Conservation (phyloP, 1,140 invertebrate genomes). For the Ips typographus region DNA sequence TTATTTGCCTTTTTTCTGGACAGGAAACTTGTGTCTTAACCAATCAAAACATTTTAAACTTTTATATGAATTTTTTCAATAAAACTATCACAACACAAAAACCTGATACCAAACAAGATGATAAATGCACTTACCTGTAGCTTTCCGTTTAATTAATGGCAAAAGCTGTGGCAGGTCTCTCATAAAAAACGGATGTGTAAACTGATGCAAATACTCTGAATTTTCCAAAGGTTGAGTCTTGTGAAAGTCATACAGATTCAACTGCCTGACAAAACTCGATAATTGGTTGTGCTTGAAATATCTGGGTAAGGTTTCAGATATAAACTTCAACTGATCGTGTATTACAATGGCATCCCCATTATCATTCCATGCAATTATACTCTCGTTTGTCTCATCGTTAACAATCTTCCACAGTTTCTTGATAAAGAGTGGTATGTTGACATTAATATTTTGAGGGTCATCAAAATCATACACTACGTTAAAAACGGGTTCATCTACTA, state of each 20-base stretch:
- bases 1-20: too few species aligned
- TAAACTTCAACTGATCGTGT: constrained; percentile 37
- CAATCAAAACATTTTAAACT: too few species aligned
- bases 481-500: constrained; percentile 2
- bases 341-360: constrained; percentile 41
- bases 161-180: constrained; percentile 37
- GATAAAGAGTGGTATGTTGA: constrained; percentile 35
- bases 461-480: constrained; percentile 5
- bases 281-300: constrained; percentile 45
- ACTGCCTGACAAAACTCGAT: constrained; percentile 41
- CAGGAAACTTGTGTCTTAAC: too few species aligned
- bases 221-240: constrained; percentile 34
- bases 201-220: constrained; percentile 30
- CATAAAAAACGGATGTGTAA: constrained; percentile 37
- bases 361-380: constrained; percentile 40
- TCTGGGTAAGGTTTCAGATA: constrained; percentile 36
- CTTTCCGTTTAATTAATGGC: constrained; percentile 38
- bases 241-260: constrained; percentile 43
- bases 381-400: constrained; percentile 28
- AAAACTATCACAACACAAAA: too few species aligned
- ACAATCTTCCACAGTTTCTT: constrained; percentile 44
- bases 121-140: background rate
- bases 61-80: too few species aligned
- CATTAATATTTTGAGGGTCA: constrained; percentile 10
- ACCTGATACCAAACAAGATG: too few species aligned